Conservation (phyloP, 2,888 invertebrate species). For the Lasioglossum figueresi region DNA sequence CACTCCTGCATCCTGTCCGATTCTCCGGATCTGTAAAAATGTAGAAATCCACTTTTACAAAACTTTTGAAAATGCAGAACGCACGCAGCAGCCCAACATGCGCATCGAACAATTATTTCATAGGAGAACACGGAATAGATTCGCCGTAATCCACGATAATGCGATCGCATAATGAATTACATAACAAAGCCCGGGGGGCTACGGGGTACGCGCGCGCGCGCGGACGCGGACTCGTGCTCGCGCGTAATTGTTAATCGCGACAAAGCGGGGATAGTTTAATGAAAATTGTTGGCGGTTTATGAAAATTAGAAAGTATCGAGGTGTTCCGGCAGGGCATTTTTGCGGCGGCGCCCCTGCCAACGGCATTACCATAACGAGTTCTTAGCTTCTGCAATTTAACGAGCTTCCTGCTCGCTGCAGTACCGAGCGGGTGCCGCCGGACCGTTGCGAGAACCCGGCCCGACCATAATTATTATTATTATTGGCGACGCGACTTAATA, state of each 20-base stretch:
- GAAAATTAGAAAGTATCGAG: conserved; percentile 40
- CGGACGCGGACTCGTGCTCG: neutral
- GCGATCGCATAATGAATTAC: conserved; percentile 20
- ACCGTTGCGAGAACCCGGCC: neutral
- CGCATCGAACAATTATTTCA: neutral
- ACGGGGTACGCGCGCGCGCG: neutral
- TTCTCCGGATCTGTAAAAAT: neutral
- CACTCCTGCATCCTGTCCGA: too few species aligned
- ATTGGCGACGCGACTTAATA: conserved; percentile 20
- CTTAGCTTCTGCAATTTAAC: conserved; percentile 47
- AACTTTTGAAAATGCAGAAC: neutral
- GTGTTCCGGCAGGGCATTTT: conserved; percentile 9
- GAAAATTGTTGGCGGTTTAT: conserved; percentile 34
- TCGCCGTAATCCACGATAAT: conserved; percentile 7
- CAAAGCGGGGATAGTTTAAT: conserved; percentile 2
- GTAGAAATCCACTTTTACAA: neutral
- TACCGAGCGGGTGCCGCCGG: neutral
- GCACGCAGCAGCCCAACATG: neutral
- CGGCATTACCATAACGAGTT: conserved; percentile 54
- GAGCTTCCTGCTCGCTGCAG: conserved; percentile 24
- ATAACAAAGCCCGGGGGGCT: neutral
- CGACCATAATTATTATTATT: conserved; percentile 16
- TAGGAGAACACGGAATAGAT: neutral
- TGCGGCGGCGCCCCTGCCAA: neutral
- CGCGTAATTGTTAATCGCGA: conserved; percentile 16